Percentiles rank a stretch among this genome's conserved stretches.
phyloP scores from a whole-genome alignment of 92 coral and sea anemone species.

The Palythoa caribaeorum region DNA sequence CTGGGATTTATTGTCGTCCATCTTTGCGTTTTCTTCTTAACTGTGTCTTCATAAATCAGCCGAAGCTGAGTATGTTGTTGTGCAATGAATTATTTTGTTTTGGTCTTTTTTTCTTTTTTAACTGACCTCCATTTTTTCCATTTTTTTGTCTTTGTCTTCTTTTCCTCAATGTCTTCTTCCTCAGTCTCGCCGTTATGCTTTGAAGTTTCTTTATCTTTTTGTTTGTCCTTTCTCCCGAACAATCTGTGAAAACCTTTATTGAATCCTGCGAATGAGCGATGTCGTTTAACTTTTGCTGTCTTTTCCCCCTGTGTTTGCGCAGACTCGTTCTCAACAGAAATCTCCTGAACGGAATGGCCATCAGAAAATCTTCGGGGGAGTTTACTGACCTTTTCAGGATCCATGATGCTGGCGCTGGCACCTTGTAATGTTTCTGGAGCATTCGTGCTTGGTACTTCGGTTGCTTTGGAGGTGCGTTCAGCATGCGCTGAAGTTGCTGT shows the following conservation, averaged over 20 bases:
- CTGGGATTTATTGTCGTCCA: too few relatives aligned
- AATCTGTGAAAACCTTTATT: constrained; percentile 61
- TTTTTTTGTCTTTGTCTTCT: constrained; percentile 4
- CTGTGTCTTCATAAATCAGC: too few relatives aligned
- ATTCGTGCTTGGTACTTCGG: not conserved
- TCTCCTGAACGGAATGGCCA: constrained; percentile 15
- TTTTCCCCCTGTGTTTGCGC: constrained; percentile 7
- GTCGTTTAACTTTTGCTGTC: constrained; percentile 60
- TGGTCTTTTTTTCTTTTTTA: constrained; percentile 9
- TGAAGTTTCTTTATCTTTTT: constrained; percentile 41
- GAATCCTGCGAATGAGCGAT: constrained; percentile 70
- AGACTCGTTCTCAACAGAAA: constrained; percentile 4
- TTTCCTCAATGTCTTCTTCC: constrained; percentile 17
- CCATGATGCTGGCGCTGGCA: not conserved
- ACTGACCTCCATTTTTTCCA: constrained; percentile 1
- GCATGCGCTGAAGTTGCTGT: not conserved
- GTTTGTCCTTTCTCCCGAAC: constrained; percentile 69
- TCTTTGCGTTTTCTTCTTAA: not conserved
- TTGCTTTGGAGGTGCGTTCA: not conserved
- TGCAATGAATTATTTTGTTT: not conserved
- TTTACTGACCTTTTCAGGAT: not conserved
- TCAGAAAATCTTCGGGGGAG: constrained; percentile 32
- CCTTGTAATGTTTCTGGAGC: not conserved
- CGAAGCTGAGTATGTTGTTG: not conserved
- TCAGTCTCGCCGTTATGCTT: constrained; percentile 7